Evolutionary conservation across 2,113 vertebrate genomes (phyloP).

Genomic region (Porphyrio hochstetteri): DNA sequence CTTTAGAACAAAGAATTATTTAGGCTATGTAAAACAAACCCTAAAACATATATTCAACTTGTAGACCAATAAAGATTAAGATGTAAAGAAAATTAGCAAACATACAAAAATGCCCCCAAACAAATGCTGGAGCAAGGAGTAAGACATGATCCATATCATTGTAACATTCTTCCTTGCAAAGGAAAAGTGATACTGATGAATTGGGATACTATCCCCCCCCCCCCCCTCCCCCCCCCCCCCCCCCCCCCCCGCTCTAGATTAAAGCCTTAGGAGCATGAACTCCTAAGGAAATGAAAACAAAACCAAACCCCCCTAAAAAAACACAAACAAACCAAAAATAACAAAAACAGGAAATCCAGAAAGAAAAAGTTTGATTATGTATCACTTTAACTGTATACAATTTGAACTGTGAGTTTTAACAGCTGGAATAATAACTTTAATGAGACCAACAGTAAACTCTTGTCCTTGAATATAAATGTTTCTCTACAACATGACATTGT

Average conservation of each 20-base stretch:
- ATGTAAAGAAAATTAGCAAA: neutral
- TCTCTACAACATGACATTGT: neutral
- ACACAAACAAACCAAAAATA: no score
- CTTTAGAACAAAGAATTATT: neutral
- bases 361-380: neutral
- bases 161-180: neutral
- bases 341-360: neutral
- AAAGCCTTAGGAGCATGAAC: neutral
- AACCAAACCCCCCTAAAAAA: no score
- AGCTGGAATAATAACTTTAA: neutral
- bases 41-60: neutral
- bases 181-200: neutral
- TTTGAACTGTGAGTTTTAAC: neutral
- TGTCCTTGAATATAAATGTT: neutral
- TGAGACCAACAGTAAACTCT: neutral
- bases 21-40: neutral
- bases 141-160: neutral
- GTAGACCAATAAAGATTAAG: fast-evolving
- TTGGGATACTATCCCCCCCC: neutral
- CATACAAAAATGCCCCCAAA: neutral
- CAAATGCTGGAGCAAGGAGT: neutral
- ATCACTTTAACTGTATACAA: neutral
- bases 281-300: no score
- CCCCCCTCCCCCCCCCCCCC: neutral
- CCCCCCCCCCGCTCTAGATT: neutral